phyloP scores from a whole-genome alignment of 2,888 invertebrate genomes.

The Ornithoptera priamus region DNA sequence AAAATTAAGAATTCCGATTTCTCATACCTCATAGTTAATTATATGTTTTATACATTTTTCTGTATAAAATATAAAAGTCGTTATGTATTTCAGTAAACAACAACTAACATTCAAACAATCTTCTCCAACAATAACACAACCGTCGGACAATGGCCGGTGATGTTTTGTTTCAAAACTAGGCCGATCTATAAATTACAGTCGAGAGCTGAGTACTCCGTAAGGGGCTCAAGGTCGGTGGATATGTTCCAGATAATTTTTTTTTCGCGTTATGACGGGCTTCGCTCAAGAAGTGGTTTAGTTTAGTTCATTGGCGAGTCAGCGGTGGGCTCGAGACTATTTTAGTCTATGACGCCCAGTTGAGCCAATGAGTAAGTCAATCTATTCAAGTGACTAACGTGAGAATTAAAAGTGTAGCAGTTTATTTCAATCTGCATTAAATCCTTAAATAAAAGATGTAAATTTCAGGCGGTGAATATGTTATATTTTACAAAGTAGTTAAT shows the following conservation, averaged over 20 bases:
- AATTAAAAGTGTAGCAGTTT: neutral
- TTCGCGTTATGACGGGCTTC: constrained; percentile 47
- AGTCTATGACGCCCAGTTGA: constrained; percentile 15
- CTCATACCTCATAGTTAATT: too few relatives aligned
- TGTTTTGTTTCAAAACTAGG: constrained; percentile 61
- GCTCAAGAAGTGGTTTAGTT: constrained; percentile 38
- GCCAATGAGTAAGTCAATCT: constrained; percentile 14
- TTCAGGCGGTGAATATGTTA: too few relatives aligned
- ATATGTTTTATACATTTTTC: neutral
- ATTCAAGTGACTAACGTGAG: neutral
- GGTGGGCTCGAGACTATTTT: constrained; percentile 42
- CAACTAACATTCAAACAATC: neutral
- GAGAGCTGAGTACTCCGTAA: constrained; percentile 61
- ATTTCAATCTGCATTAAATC: neutral
- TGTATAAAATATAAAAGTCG: neutral
- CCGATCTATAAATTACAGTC: constrained; percentile 63
- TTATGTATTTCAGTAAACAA: neutral
- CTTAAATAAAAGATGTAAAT: too few relatives aligned
- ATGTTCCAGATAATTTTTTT: constrained; percentile 63
- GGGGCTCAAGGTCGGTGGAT: constrained; percentile 76
- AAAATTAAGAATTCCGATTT: neutral
- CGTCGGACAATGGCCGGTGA: constrained; percentile 35
- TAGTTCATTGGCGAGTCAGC: constrained; percentile 37
- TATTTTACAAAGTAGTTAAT: too few relatives aligned
- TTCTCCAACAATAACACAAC: constrained; percentile 18